Conservation (phyloP, 2,888 invertebrate genomes). For the Noctua pronuba region DNA sequence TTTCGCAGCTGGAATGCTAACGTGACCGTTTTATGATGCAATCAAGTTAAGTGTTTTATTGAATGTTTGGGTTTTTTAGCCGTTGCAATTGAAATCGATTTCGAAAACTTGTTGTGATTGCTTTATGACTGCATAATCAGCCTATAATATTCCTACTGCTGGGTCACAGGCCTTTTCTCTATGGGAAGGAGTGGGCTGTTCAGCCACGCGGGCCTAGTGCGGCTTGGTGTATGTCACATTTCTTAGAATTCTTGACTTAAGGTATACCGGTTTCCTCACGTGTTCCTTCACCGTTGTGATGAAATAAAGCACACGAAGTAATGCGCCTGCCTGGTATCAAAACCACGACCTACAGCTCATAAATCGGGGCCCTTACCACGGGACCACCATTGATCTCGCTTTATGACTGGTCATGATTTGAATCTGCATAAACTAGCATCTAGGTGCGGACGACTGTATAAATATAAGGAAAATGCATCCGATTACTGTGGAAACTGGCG, state of each 20-base stretch:
- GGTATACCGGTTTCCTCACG: not conserved
- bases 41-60: conserved; percentile 36
- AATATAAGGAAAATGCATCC: conserved; percentile 20
- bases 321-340: not conserved
- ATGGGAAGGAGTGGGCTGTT: not conserved
- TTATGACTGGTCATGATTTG: conserved; percentile 8
- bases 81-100: not conserved
- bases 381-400: not conserved
- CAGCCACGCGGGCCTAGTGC: not conserved
- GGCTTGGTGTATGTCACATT: not conserved
- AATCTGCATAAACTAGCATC: conserved; percentile 41
- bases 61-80: conserved; percentile 35
- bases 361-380: not conserved
- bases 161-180: not conserved
- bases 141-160: not conserved
- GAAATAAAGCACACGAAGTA: not conserved
- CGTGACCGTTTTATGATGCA: conserved; percentile 32
- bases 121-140: conserved; percentile 1
- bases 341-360: not conserved
- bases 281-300: not conserved
- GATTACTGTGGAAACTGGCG: not conserved
- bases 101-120: conserved; percentile 16
- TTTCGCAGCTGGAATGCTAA: conserved; percentile 31
- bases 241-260: not conserved
- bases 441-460: conserved; percentile 1